Conservation (phyloP, 2,888 invertebrate species). For the Ashinkailepas kermadecensis region DNA sequence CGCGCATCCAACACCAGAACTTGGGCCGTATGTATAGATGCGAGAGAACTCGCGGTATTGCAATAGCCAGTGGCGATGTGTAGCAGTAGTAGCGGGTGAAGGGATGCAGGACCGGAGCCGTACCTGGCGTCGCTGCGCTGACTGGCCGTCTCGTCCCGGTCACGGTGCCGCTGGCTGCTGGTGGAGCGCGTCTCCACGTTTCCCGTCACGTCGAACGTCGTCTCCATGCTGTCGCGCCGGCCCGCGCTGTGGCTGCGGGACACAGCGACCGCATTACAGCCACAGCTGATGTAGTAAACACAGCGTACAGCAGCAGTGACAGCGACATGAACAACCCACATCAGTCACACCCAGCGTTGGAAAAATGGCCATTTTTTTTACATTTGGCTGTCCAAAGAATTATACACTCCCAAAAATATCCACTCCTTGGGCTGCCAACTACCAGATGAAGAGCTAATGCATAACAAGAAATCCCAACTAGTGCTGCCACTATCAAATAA, state of each 20-base stretch:
- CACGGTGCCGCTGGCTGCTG: slow-evolving; percentile 51
- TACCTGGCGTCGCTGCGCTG: slow-evolving; percentile 51
- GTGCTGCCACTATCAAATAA: no score
- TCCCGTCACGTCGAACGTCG: slow-evolving; percentile 83
- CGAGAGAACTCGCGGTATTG: no score
- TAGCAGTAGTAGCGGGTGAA: no score
- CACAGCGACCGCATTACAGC: slow-evolving; percentile 14
- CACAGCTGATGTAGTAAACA: neutral
- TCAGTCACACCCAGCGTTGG: neutral
- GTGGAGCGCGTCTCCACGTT: slow-evolving; percentile 86
- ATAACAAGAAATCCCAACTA: no score
- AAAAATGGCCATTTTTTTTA: no score
- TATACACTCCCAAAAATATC: no score
- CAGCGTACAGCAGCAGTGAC: neutral
- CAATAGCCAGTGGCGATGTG: neutral
- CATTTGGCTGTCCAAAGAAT: no score
- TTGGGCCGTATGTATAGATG: no score
- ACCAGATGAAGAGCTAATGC: no score
- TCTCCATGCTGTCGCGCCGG: slow-evolving; percentile 56
- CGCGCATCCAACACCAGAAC: no score
- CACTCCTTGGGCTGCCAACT: no score
- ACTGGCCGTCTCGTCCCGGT: slow-evolving; percentile 55
- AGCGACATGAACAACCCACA: neutral
- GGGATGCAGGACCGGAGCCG: slow-evolving; percentile 41
- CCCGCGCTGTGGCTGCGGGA: slow-evolving; percentile 35